Base-by-base conservation (phyloP, 2,888 invertebrate genomes). In the Xiphydria camelus region DNA sequence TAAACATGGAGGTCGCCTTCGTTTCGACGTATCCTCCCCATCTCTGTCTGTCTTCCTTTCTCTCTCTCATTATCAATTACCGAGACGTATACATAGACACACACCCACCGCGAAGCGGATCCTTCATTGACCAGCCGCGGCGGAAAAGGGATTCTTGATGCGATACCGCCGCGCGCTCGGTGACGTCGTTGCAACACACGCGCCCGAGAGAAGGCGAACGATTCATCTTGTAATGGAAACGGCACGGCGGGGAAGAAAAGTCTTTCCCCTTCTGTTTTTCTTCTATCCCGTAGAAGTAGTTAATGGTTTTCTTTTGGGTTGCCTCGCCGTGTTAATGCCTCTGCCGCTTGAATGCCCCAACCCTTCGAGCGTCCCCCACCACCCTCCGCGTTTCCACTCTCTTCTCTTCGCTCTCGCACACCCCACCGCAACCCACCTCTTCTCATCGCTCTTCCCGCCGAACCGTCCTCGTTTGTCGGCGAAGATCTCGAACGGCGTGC, bases 211-310 rank as follows among this genome's bases (percentile, higher is more conserved):
- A 26, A 42, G 46, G 39, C 50, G 56, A 57, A 59, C 68, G 61
- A 70, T 70, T 61, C 59, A 61, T 69, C 68, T 68, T 63, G 61
- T 62, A 64, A 64, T 68, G 62, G 63, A 64, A 64, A 64, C 59
- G 53, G 53, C 57, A 49, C 59, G 57, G 52, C 56, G 53, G 53
- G 60, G 59, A 14, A 26, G 10, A 7, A 26, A 26, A 26, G 12
- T 26, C 14, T 26, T 10, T 14, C 14, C 26, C 26, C 26, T 26
- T 26, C 26, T 26, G 26, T 26, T 26, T 26, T 26, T 26, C 26
- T 45, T 45, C 45, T 39, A 39, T 45, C 39, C 61, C 56, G 63
- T 55, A 57, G 59, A 64, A 65, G 62, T 61, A 62, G 66, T 70
- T 70, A 69, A 43, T 43, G 68, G 68, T 69, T 68, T 66, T 66